A percentile compares a stretch with the other conserved stretches of the same genome.
These are phyloP conservation scores for Drosophila pseudoananassae DNA, from an alignment of 1,140 invertebrate species.

Conservation along the genomic window DNA sequence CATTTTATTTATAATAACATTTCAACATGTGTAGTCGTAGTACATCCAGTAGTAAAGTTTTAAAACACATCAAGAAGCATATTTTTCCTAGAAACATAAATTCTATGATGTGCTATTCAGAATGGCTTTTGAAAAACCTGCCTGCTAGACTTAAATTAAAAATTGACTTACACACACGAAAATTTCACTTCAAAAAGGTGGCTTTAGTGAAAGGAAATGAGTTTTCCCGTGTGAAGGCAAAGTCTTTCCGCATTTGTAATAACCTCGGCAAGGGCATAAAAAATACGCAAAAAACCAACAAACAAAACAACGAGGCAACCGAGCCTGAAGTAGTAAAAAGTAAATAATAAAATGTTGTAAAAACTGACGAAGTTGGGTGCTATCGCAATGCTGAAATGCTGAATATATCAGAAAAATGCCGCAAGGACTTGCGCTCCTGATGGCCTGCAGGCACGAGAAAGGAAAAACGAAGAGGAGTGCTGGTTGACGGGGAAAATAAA, in stretches of 20 bases:
- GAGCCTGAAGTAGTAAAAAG: conserved; percentile 59
- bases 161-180: neutral
- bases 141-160: neutral
- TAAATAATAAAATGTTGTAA: conserved; percentile 68
- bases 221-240: neutral
- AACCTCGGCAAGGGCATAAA: conserved; percentile 2
- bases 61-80: too few relatives aligned
- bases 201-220: neutral
- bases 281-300: neutral
- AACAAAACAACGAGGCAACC: conserved; percentile 15
- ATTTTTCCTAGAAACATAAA: too few relatives aligned
- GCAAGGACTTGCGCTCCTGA: conserved; percentile 47
- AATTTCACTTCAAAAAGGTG: neutral
- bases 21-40: too few relatives aligned
- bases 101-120: too few relatives aligned
- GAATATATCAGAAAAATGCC: conserved; percentile 57
- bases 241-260: neutral
- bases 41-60: too few relatives aligned
- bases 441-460: conserved; percentile 62
- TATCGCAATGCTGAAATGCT: conserved; percentile 50
- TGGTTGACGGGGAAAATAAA: conserved; percentile 12
- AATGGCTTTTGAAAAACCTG: neutral
- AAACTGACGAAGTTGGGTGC: conserved; percentile 49
- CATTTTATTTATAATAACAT: too few relatives aligned
- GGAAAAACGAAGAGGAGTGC: neutral